Percentiles rank a stretch among this genome's conserved stretches.
phyloP scores from a whole-genome alignment of 2,113 vertebrate species.

The Muntiacus reevesi region DNA sequence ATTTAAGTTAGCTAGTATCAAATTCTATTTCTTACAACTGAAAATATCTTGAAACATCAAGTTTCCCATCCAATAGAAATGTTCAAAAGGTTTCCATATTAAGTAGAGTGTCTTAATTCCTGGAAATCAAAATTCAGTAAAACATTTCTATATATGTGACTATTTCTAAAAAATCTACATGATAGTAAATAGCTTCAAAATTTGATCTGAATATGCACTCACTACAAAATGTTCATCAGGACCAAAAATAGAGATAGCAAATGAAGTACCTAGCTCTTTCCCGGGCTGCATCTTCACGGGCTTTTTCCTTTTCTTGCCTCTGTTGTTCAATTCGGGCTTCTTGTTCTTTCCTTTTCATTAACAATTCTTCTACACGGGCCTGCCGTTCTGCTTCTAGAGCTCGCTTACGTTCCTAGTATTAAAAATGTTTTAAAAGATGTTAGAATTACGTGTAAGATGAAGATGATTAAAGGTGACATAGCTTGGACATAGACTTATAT shows the following conservation, averaged over 20 bases:
- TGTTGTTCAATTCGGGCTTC: slow-evolving; percentile 97
- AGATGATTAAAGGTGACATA: neutral
- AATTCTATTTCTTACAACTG: neutral
- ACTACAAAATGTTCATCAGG: neutral
- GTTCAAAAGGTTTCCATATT: slow-evolving; percentile 4
- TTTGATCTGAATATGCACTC: neutral
- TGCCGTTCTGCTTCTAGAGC: slow-evolving; percentile 95
- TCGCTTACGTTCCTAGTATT: slow-evolving; percentile 92
- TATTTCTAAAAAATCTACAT: neutral
- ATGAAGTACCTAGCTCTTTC: slow-evolving; percentile 92
- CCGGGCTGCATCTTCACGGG: slow-evolving; percentile 94
- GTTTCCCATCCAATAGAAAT: neutral
- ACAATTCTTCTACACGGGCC: slow-evolving; percentile 94
- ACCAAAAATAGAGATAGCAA: neutral
- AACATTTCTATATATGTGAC: neutral
- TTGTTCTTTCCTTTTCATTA: slow-evolving; percentile 93
- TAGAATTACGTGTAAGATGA: neutral
- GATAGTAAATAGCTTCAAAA: neutral
- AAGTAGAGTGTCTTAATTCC: neutral
- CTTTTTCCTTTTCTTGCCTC: slow-evolving; percentile 95
- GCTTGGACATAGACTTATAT: neutral
- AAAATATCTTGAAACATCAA: neutral
- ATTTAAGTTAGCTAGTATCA: neutral
- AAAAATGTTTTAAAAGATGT: slow-evolving; percentile 13
- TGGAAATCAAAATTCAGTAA: neutral